Evolutionary conservation across 2,888 invertebrate species (phyloP).

Genomic region (Stenotaenia linearis): DNA sequence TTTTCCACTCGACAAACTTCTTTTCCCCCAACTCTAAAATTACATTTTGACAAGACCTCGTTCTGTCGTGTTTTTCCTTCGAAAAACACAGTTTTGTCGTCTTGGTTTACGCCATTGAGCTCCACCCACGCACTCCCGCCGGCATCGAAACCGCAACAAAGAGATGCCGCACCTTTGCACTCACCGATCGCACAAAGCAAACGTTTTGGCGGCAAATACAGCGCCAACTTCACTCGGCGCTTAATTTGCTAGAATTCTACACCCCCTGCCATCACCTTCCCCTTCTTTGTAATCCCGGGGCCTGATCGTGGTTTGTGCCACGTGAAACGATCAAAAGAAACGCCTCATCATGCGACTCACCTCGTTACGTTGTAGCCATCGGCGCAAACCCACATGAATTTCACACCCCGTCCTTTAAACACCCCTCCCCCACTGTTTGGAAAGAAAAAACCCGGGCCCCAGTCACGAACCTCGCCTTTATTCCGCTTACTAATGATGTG

Average conservation of each 20-base stretch:
- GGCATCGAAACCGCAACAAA: constrained; percentile 20
- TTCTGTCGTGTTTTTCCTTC: neutral
- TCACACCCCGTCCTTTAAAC: neutral
- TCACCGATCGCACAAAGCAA: constrained; percentile 26
- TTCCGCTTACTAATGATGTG: neutral
- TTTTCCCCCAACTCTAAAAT: neutral
- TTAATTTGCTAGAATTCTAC: constrained; percentile 8
- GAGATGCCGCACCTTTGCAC: constrained; percentile 8
- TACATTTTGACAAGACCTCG: neutral
- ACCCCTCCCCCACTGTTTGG: neutral
- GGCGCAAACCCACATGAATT: neutral
- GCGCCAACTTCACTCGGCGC: neutral
- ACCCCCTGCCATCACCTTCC: neutral
- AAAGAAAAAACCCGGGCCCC: neutral
- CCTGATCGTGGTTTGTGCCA: constrained; percentile 2
- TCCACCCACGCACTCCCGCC: neutral
- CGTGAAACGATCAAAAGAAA: constrained; percentile 10
- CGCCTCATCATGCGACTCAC: constrained; percentile 1
- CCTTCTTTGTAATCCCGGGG: neutral
- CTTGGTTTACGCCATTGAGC: neutral
- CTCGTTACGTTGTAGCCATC: neutral
- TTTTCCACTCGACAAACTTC: neutral
- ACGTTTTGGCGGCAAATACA: constrained; percentile 8
- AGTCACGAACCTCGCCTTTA: neutral
- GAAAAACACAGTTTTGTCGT: neutral